phyloP scores from a whole-genome alignment of 2,888 invertebrate species.

The Acanthosepion pharaonis region DNA sequence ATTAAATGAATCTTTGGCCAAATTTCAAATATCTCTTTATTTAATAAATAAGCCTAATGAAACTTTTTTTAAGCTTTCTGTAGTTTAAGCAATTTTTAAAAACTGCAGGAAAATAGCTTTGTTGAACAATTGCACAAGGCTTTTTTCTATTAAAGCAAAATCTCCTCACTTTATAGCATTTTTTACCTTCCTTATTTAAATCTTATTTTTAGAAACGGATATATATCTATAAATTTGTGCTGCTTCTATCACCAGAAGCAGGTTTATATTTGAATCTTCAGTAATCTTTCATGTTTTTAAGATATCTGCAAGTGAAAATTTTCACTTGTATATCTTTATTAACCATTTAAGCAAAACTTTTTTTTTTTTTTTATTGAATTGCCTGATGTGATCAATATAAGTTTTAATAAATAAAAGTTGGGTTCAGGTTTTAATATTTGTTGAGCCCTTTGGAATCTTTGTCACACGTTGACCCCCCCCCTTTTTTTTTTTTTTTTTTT shows the following conservation, averaged over 20 bases:
- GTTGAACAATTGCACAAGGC: neutral
- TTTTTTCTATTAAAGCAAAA: neutral
- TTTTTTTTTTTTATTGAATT: neutral
- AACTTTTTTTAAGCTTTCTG: neutral
- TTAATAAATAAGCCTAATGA: neutral
- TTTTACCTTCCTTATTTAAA: neutral
- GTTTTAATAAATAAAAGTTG: neutral
- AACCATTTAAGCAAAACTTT: neutral
- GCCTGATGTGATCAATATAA: no score
- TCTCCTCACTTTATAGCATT: neutral
- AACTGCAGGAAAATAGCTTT: neutral
- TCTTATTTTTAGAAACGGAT: neutral
- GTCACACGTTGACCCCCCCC: no score
- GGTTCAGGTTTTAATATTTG: neutral
- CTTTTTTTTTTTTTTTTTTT: no score
- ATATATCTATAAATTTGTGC: neutral
- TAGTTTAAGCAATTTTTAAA: neutral
- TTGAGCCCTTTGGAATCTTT: no score
- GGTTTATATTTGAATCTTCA: neutral
- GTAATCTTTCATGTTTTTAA: no score
- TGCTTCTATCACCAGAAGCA: neutral
- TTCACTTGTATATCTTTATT: neutral
- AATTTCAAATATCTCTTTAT: neutral
- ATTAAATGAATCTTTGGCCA: neutral
- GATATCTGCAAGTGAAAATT: neutral